Percentiles rank a stretch among this genome's conserved stretches.
These are phyloP conservation scores for Aldabrachelys gigantea DNA, from an alignment of 2,113 vertebrate species.

Conservation along the genomic window DNA sequence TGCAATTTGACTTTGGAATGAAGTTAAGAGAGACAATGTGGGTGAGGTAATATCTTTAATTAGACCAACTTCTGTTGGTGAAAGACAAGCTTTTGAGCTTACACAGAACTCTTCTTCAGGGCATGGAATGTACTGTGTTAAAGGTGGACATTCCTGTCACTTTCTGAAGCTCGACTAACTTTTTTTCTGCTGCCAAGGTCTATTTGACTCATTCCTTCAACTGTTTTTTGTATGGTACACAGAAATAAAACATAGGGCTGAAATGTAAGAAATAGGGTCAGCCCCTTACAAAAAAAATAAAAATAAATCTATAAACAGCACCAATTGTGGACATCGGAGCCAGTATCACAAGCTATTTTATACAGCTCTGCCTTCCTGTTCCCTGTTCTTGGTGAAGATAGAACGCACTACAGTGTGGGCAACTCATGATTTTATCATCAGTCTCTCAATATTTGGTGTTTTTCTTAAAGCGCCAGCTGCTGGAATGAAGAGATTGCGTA, in stretches of 20 bases:
- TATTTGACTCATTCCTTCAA: not conserved
- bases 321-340: not conserved
- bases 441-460: not conserved
- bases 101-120: not conserved
- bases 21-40: not conserved
- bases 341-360: not conserved
- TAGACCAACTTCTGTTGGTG: not conserved
- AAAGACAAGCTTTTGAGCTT: not conserved
- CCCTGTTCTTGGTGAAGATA: not conserved
- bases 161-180: not conserved
- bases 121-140: not conserved
- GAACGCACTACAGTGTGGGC: not conserved
- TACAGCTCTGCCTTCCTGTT: not conserved
- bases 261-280: not conserved
- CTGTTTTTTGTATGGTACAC: not conserved
- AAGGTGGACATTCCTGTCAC: not conserved
- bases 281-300: not conserved
- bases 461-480: not conserved
- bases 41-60: too few species aligned
- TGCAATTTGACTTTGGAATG: slow-evolving; percentile 10
- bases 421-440: not conserved
- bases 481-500: not conserved
- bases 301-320: not conserved
- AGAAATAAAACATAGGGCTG: not conserved
- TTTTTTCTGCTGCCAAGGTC: not conserved